phyloP scores from a whole-genome alignment of 2,113 vertebrate species.

The Ochotona curzoniae region DNA sequence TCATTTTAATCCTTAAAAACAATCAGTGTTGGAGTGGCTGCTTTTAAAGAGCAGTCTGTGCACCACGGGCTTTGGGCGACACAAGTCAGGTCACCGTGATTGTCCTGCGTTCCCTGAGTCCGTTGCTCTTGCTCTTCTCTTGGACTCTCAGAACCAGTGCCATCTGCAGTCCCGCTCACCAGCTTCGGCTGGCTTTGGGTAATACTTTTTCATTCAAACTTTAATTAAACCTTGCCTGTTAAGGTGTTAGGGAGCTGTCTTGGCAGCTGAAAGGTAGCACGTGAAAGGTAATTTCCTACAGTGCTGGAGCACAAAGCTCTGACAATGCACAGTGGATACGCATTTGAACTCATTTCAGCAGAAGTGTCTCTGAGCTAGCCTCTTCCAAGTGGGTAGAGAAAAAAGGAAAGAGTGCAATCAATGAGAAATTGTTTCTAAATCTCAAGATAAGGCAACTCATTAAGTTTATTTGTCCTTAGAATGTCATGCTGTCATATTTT shows the following conservation, averaged over 20 bases:
- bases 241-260: conserved; percentile 51
- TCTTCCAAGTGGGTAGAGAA: not conserved
- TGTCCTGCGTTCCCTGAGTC: not conserved
- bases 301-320: conserved; percentile 40
- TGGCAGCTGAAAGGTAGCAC: conserved; percentile 54
- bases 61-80: accelerated
- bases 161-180: not conserved
- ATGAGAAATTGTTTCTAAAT: conserved; percentile 67
- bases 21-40: not conserved
- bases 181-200: not conserved
- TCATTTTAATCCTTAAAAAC: conserved; percentile 30
- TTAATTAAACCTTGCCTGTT: conserved; percentile 65
- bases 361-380: not conserved
- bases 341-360: conserved; percentile 49
- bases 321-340: not conserved
- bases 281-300: conserved; percentile 60
- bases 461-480: conserved; percentile 55
- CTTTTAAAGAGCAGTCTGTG: not conserved
- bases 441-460: conserved; percentile 64
- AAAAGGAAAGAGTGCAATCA: conserved; percentile 38
- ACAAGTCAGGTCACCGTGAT: not conserved
- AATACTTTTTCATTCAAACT: conserved; percentile 45
- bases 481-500: conserved; percentile 43
- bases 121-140: not conserved
- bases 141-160: not conserved